Evolutionary conservation across 2,113 vertebrate genomes (phyloP).

Genomic region (Pogonocichla stellata): DNA sequence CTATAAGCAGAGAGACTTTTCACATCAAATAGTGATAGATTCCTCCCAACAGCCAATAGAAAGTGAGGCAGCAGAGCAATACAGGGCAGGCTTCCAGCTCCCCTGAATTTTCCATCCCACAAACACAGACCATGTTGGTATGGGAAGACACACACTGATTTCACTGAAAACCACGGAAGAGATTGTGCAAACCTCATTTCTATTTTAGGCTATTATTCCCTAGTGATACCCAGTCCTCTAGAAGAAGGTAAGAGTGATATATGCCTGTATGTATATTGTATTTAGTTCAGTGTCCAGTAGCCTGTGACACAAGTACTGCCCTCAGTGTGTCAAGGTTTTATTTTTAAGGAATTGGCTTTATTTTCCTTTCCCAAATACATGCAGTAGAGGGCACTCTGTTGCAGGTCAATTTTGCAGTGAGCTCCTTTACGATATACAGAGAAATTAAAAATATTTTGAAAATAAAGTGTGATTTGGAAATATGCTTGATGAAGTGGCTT

Average conservation of each 20-base stretch:
- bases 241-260: neutral
- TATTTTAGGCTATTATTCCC: neutral
- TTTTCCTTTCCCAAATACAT: constrained; percentile 43
- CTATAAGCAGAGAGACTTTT: neutral
- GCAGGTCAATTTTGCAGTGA: constrained; percentile 60
- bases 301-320: neutral
- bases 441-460: constrained; percentile 36
- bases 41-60: neutral
- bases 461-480: constrained; percentile 30
- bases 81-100: neutral
- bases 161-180: neutral
- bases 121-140: neutral
- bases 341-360: neutral
- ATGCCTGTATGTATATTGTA: neutral
- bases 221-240: neutral
- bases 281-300: neutral
- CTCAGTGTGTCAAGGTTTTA: neutral
- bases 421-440: neutral
- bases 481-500: constrained; percentile 41
- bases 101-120: neutral
- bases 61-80: neutral
- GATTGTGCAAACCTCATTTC: neutral
- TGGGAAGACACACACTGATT: neutral
- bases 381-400: constrained; percentile 74
- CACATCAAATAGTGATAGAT: neutral